Evolutionary conservation across 1,140 invertebrate genomes (phyloP).

Genomic region (Epicauta chinensis): DNA sequence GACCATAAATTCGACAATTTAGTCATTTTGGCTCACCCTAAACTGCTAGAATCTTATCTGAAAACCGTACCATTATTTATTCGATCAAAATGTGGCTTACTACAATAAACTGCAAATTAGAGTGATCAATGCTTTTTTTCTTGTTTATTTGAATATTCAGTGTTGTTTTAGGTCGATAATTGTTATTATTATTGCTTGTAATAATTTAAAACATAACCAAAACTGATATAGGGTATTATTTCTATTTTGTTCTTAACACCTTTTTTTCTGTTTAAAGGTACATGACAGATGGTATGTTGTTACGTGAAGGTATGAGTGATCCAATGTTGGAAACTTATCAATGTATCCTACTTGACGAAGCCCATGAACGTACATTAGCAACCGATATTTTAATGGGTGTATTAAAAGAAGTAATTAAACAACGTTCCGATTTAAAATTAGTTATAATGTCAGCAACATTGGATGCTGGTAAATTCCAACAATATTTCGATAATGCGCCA

Average conservation of each 20-base stretch:
- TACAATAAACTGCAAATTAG: no score
- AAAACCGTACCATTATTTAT: no score
- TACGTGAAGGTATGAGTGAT: slow-evolving; percentile 98
- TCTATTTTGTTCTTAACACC: slow-evolving; percentile 3
- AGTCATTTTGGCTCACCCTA: no score
- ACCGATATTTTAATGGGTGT: slow-evolving; percentile 99
- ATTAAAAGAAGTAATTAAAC: slow-evolving; percentile 94
- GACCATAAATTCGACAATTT: no score
- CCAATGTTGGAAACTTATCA: slow-evolving; percentile 96
- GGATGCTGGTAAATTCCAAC: slow-evolving; percentile 99
- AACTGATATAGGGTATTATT: not conserved
- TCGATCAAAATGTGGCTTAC: no score
- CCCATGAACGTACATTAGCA: slow-evolving; percentile 96
- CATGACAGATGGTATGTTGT: slow-evolving; percentile 99
- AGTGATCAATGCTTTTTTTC: no score
- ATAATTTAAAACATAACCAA: no score
- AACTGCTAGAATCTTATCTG: no score
- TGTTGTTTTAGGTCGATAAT: no score
- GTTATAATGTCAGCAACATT: slow-evolving; percentile 99
- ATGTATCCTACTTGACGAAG: slow-evolving; percentile 95
- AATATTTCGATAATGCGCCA: slow-evolving; percentile 97
- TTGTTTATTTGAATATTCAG: no score
- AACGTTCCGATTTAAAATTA: slow-evolving; percentile 90
- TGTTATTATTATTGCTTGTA: no score
- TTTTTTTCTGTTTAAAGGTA: slow-evolving; percentile 56